Conservation (phyloP, 2,888 invertebrate genomes). For the Halictus ligatus region DNA sequence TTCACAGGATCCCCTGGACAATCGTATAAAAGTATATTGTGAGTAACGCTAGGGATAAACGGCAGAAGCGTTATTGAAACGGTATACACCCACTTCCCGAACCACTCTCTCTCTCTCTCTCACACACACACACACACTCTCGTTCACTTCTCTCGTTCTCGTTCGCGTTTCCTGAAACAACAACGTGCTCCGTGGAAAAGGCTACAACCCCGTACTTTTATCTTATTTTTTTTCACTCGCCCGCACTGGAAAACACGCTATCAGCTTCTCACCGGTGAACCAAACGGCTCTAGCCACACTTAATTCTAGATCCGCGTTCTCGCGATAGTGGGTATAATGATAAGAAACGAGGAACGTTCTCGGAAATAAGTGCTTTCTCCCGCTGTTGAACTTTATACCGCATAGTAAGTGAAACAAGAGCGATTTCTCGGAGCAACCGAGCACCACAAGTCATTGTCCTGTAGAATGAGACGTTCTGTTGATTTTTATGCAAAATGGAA, state of each 20-base stretch:
- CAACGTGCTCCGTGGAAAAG: neutral
- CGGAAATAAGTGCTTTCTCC: no score
- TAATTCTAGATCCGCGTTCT: neutral
- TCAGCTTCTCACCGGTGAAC: neutral
- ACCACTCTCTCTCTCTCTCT: neutral
- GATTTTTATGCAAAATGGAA: no score
- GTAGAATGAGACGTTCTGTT: no score
- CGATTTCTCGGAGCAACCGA: no score
- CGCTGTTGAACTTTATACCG: no score
- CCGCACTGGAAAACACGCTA: neutral
- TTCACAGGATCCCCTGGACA: neutral
- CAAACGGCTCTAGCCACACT: neutral
- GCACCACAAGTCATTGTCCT: no score
- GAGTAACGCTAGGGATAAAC: neutral
- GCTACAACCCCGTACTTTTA: neutral
- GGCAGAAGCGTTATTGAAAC: neutral
- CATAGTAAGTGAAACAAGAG: no score
- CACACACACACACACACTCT: neutral
- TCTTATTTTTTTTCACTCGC: neutral
- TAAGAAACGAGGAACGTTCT: no score
- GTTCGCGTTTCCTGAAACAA: neutral
- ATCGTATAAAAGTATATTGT: slow-evolving; percentile 9
- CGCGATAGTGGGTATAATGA: no score
- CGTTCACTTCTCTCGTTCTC: neutral
- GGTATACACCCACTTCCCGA: neutral